Evolutionary conservation across 2,888 invertebrate genomes (phyloP).

Genomic region (Lasioglossum oenotherae): DNA sequence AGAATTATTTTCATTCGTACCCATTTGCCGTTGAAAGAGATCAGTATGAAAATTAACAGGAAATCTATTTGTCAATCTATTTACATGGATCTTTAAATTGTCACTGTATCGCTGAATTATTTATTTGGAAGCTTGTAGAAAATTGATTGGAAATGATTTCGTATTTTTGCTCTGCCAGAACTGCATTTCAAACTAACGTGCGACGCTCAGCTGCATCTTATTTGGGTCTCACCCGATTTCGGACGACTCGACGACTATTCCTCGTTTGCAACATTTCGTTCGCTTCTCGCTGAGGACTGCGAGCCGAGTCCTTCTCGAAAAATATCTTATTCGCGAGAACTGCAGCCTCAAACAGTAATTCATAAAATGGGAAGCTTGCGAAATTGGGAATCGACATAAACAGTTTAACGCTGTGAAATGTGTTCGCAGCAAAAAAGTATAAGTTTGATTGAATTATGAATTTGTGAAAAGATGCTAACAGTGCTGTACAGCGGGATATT

Average conservation of each 20-base stretch:
- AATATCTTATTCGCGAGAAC: neutral
- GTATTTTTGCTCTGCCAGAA: neutral
- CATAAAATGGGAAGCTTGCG: neutral
- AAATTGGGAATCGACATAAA: neutral
- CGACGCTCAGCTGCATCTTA: constrained; percentile 21
- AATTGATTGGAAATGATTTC: neutral
- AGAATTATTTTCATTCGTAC: neutral
- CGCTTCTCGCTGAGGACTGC: neutral
- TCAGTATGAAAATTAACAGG: too few species aligned
- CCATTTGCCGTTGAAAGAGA: neutral
- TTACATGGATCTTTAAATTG: neutral
- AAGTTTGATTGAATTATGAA: neutral
- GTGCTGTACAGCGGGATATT: neutral
- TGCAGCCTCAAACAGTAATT: neutral
- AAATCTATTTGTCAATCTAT: neutral
- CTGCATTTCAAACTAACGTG: neutral
- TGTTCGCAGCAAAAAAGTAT: neutral
- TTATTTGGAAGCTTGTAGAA: neutral
- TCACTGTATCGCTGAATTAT: neutral
- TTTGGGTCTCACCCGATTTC: neutral
- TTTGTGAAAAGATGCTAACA: neutral
- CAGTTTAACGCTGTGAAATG: too few species aligned
- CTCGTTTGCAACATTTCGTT: neutral
- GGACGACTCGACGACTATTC: neutral
- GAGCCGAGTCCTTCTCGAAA: neutral